Evolutionary conservation across 2,888 invertebrate genomes (phyloP).

Genomic region (Nomada hirtipes): DNA sequence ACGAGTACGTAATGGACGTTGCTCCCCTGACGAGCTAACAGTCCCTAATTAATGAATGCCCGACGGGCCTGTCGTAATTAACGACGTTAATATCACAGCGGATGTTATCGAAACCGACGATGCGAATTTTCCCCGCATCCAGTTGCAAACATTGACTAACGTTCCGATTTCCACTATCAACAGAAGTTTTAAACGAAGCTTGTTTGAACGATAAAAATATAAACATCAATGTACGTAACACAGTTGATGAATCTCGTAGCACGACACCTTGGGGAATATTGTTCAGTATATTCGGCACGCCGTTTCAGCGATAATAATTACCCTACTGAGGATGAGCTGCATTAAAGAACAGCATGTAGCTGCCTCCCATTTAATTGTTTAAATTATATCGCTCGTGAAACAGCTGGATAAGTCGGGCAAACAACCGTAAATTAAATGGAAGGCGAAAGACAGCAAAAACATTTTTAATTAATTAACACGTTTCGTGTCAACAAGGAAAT

Average conservation of each 20-base stretch:
- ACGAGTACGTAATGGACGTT: conserved; percentile 46
- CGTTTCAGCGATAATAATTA: too few species aligned
- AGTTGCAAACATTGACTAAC: background rate
- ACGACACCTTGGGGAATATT: too few species aligned
- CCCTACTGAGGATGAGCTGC: too few species aligned
- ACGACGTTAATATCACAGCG: conserved; percentile 41
- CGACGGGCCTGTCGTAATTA: conserved; percentile 62
- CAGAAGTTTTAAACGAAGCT: background rate
- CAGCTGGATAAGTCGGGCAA: too few species aligned
- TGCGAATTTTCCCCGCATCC: conserved; percentile 12
- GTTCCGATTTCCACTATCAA: background rate
- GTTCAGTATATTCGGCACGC: too few species aligned
- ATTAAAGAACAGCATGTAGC: too few species aligned
- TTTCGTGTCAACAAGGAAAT: too few species aligned
- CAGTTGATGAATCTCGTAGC: background rate
- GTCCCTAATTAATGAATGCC: conserved; percentile 67
- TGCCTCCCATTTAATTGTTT: too few species aligned
- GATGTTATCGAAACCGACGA: conserved; percentile 34
- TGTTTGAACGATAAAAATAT: background rate
- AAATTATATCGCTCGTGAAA: too few species aligned
- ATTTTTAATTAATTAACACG: too few species aligned
- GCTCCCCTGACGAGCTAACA: conserved; percentile 21
- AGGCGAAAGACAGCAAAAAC: too few species aligned
- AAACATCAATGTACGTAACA: background rate
- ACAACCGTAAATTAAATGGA: too few species aligned